Base-by-base conservation (phyloP, 2,888 invertebrate genomes). In the Lymantria dispar region DNA sequence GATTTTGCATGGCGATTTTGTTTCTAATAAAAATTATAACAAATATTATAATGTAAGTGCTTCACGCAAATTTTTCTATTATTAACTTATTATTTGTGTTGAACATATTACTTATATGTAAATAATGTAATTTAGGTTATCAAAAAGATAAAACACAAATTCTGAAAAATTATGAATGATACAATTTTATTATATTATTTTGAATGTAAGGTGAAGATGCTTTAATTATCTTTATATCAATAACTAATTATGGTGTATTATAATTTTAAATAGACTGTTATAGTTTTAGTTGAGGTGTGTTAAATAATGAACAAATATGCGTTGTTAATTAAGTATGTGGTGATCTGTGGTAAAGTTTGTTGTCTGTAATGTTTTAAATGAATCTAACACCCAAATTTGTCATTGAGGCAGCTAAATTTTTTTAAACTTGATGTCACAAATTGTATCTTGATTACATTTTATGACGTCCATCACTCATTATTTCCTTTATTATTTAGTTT, bases 241-340 rank as follows among this genome's bases (percentile, higher is more conserved):
- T 85, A 80, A 79, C 84, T 82, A 83, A 22, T 83, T 85, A 85
- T 83, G 83, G 81, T 86, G 87, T 91, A 90, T 85, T 87, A 88
- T 89, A 87, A 87, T 89, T 91, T 85, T 86, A 83, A 86, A 91
- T 87, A 89, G 91, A 91, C 91, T 91, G 91, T 91, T 91, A 91
- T 90, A 91, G 86, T 83, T 88, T 89, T 87, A 90, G 84, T 87
- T 87, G 80, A 76, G 71, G 72, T 77, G 76, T 65, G 83, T 85
- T 80, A 74, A n/a, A 72, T 74, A 72, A 74, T 76, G 80, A 76
- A 78, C 68, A 70, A 68, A 72, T 71, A 70, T 64, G 72, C 63
- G 50, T 72, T 64, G 74, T 75, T 76, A 69, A 67, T 57, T 66
- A 46, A 48, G 56, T 54, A 43, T 48, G 50, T 50, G 49, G 43